phyloP scores from a whole-genome alignment of 2,888 invertebrate genomes.

The Acanthopleura granulata region DNA sequence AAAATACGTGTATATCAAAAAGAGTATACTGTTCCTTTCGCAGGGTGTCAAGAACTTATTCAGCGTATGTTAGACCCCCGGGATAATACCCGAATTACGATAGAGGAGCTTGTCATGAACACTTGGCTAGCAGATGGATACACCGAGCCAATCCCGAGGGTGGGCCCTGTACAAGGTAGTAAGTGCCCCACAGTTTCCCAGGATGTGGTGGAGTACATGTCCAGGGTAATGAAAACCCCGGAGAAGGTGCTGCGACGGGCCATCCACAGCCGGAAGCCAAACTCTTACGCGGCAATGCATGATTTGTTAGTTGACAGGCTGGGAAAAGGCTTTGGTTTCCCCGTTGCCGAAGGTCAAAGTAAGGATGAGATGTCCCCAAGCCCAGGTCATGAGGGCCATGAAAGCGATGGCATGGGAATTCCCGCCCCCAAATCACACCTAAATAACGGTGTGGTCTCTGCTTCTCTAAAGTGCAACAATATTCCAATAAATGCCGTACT shows the following conservation, averaged over 20 bases:
- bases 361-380: too few species aligned
- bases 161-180: conserved; percentile 39
- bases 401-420: too few species aligned
- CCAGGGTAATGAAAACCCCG: conserved; percentile 42
- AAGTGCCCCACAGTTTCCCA: conserved; percentile 39
- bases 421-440: too few species aligned
- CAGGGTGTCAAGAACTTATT: conserved; percentile 52
- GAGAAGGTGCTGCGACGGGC: conserved; percentile 52
- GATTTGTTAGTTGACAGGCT: background rate
- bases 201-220: conserved; percentile 48
- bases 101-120: conserved; percentile 49
- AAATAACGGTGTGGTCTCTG: too few species aligned
- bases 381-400: too few species aligned
- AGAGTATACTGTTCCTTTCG: conserved; percentile 21
- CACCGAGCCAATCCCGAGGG: conserved; percentile 37
- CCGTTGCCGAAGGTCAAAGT: background rate
- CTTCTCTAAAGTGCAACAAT: too few species aligned
- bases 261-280: conserved; percentile 49
- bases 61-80: conserved; percentile 46
- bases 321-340: background rate
- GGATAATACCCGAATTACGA: conserved; percentile 44
- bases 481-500: too few species aligned
- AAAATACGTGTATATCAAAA: too few species aligned
- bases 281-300: conserved; percentile 41
- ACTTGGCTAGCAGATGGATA: conserved; percentile 46